Base-by-base conservation (phyloP, 2,113 vertebrate species). In the Heloderma charlesbogerti region DNA sequence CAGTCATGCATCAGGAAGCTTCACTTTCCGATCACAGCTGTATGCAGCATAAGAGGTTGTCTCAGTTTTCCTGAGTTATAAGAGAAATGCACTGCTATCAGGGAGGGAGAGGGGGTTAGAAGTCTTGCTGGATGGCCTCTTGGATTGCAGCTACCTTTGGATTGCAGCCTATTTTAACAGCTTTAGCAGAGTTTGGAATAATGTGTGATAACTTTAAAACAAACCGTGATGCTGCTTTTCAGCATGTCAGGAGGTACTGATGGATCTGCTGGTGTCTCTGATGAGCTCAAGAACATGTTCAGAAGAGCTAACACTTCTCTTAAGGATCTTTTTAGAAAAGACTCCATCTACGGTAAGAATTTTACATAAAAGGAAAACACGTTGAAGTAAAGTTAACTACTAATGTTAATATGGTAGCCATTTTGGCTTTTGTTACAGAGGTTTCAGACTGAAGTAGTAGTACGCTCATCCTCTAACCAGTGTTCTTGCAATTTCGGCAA, bases 281-380 rank as follows among this genome's bases (percentile, higher is more conserved):
- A 98, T 99, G 98, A 98, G 98, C 94, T 98, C 98, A 93, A 98
- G 95, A 93, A 98, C 98, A 31, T 98, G 97, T 92, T 98, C 99
- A 16, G 99, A 99, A 95, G 99, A 99, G 82, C 96, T 99, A 86
- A 96, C 97, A 86, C 98, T 99, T 92, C 96, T 99, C 95, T 96
- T 99, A 88, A 98, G 98, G 91, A 96, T 98, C 95, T 99, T 99
- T 97, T 96, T 99, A 96, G 99, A 99, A 96, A 98, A 99, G 96
- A 97, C 98, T 45, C 98, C 98, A 86, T 99, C 98, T 89, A 99
- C 97, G 25, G 99, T 99, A 98, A 97, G 97, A 97, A 95, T 91
- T 43, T 87, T 91, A 80, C 71, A 9, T 1, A 25, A 31, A 9
- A 89, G 48, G 82, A 88, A 82, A 74, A 34, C 25, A 60, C 29